Conservation (phyloP, 2,797 vertebrate genomes). For the Alca torda region DNA sequence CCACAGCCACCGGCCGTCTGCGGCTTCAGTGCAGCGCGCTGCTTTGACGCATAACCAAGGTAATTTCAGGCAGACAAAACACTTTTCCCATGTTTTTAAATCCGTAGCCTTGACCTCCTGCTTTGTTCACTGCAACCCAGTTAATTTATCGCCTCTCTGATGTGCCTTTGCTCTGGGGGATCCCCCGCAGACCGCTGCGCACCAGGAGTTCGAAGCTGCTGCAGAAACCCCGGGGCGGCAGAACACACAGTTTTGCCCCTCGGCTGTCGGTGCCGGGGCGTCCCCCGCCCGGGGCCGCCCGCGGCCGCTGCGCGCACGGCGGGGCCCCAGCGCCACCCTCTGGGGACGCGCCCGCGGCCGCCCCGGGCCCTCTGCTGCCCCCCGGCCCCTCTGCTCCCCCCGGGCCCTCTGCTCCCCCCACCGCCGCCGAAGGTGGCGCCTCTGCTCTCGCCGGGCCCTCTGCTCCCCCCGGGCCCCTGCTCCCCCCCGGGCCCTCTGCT, state of each 20-base stretch:
- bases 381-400: neutral
- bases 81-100: neutral
- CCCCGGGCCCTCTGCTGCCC: too few relatives aligned
- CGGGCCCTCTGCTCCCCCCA: too few relatives aligned
- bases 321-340: slow-evolving; percentile 49
- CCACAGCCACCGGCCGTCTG: neutral
- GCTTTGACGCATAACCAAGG: neutral
- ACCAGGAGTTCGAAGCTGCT: rapidly evolving
- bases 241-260: rapidly evolving
- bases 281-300: too few relatives aligned
- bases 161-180: neutral
- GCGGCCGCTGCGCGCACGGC: neutral
- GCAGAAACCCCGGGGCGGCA: rapidly evolving
- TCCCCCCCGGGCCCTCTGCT: too few relatives aligned
- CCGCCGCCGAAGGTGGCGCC: too few relatives aligned
- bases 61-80: neutral
- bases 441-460: too few relatives aligned
- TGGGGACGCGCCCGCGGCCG: neutral
- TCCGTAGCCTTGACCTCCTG: neutral
- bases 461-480: neutral
- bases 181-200: rapidly evolving
- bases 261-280: too few relatives aligned
- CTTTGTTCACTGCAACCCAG: too few relatives aligned
- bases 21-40: rapidly evolving
- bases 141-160: neutral